Base-by-base conservation (phyloP, 2,113 vertebrate species). In the Heteronetta atricapilla region DNA sequence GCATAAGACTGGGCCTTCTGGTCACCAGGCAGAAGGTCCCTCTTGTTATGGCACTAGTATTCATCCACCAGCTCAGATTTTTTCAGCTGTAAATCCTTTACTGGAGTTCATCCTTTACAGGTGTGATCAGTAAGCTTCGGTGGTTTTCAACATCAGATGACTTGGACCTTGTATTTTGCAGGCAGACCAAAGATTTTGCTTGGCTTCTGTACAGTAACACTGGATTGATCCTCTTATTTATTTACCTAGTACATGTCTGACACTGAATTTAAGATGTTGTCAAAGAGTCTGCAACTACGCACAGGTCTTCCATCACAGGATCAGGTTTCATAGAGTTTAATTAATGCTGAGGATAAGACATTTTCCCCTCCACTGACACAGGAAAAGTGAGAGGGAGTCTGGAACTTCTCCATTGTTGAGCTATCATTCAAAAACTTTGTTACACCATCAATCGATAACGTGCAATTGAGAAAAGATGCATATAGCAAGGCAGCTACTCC, bases 381-480 rank as follows among this genome's bases (percentile, higher is more conserved):
- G 33, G 58, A 74, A 88, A 58, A 87, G 63, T 70, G 69, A 63
- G 60, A 73, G 22, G 42, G 34, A 83, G 38, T 40, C 72, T 92
- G 78, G 34, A 96, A 93, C 68, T 95, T 92, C 85, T 91, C 89
- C 81, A 88, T 66, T 89, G 56, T 94, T 77, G 81, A 95, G 62
- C 72, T 88, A 94, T 95, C 91, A 81, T 72, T 97, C 95, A 95
- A 79, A 97, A 97, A 93, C 91, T 91, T 96, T 70, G 66, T 44
- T 95, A 72, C 46, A 72, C 86, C 31, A 55, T 81, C 89, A 82
- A 72, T 96, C 58, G 2, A 95, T 96, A 96, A 22, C 3, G 0
- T 34, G 72, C 86, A 88, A 63, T 84, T 63, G 78, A 87, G 89
- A 80, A 93, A 91, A 96, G 70, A 81, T 78, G 68, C 77, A 62